These are phyloP conservation scores for Dolichallabes microphthalmus DNA, from an alignment of 2,113 vertebrate genomes.

Conservation along the genomic window DNA sequence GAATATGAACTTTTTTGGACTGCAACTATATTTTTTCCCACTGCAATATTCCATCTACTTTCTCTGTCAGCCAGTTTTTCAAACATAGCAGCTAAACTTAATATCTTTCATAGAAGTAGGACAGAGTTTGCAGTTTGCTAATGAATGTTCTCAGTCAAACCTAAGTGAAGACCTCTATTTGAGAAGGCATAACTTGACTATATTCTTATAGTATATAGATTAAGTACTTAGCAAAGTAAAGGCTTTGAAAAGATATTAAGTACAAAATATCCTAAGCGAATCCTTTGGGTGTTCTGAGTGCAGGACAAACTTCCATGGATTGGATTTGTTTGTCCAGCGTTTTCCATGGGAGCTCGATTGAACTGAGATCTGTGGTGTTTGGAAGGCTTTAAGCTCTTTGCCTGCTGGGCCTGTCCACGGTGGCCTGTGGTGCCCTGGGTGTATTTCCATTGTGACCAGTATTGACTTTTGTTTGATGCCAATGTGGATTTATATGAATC, in stretches of 20 bases:
- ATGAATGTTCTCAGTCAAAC: not conserved
- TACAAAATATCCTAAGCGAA: too few species aligned
- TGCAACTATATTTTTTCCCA: not conserved
- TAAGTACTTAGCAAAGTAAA: not conserved
- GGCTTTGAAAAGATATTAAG: conserved; percentile 49
- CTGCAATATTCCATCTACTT: not conserved
- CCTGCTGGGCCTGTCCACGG: too few species aligned
- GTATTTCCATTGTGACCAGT: too few species aligned
- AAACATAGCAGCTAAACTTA: not conserved
- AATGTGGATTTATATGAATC: conserved; percentile 34
- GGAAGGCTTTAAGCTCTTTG: too few species aligned
- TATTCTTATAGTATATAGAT: not conserved
- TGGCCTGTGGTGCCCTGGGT: too few species aligned
- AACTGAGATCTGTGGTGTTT: too few species aligned
- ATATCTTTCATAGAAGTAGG: not conserved
- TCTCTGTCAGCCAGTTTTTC: not conserved
- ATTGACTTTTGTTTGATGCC: too few species aligned
- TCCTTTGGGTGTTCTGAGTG: too few species aligned
- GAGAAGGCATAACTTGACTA: not conserved
- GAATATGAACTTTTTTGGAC: conserved; percentile 6
- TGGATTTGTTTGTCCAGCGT: too few species aligned
- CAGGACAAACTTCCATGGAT: too few species aligned
- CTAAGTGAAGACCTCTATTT: not conserved
- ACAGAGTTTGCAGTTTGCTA: not conserved
- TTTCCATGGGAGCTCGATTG: too few species aligned